Evolutionary conservation across 2,888 invertebrate genomes (phyloP).

Genomic region (Pterobdella sp.): DNA sequence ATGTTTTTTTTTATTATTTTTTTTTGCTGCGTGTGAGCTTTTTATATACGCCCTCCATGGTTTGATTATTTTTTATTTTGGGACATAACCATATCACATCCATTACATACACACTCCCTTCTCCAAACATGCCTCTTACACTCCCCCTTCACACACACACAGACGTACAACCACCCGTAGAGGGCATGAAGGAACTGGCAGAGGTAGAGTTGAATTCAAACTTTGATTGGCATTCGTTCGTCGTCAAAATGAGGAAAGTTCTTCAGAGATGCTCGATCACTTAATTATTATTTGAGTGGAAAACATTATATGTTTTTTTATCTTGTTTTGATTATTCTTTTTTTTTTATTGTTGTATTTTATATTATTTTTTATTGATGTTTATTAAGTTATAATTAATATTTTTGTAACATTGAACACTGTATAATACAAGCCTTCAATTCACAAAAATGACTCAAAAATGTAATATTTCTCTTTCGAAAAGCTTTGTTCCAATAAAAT

Average conservation of each 20-base stretch:
- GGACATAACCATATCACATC: background rate
- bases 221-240: conserved; percentile 7
- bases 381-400: too few species aligned
- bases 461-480: too few species aligned
- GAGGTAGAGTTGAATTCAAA: background rate
- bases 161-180: background rate
- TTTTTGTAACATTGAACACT: too few species aligned
- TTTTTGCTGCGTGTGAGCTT: background rate
- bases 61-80: background rate
- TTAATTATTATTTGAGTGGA: too few species aligned
- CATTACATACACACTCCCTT: background rate
- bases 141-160: background rate
- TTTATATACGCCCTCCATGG: background rate
- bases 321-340: too few species aligned
- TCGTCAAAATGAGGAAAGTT: conserved; percentile 6
- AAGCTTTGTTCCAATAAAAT: too few species aligned
- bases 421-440: too few species aligned
- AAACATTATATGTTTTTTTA: too few species aligned
- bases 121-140: background rate
- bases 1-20: background rate
- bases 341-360: too few species aligned
- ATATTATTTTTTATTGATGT: too few species aligned
- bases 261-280: too few species aligned
- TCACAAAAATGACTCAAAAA: too few species aligned
- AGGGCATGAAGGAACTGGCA: background rate